Conservation (phyloP, 2,797 vertebrate species). For the Enteromius argenteus region DNA sequence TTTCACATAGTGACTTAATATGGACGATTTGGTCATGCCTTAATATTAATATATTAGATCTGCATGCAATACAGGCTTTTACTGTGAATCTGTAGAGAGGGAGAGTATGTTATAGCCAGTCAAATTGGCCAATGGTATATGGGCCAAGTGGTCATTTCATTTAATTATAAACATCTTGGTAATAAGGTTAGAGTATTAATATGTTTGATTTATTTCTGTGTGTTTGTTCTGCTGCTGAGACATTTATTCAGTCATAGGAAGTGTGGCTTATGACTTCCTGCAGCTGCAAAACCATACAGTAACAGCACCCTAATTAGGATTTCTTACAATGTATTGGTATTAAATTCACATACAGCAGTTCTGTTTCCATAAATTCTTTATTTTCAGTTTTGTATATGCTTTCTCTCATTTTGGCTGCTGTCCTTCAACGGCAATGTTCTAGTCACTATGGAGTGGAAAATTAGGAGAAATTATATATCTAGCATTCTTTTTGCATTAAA, state of each 20-base stretch:
- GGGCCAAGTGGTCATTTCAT: neutral
- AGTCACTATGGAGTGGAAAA: neutral
- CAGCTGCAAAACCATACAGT: conserved; percentile 11
- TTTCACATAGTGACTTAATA: neutral
- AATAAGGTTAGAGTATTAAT: neutral
- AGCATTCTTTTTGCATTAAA: conserved; percentile 45
- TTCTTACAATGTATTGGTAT: conserved; percentile 5
- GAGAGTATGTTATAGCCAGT: neutral
- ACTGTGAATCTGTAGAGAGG: conserved; percentile 14
- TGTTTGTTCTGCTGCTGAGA: conserved; percentile 10
- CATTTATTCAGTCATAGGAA: neutral
- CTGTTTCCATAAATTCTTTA: neutral
- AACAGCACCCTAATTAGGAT: conserved; percentile 10
- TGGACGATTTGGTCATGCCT: neutral
- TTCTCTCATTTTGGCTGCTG: neutral
- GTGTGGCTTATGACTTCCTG: neutral
- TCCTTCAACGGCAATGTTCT: neutral
- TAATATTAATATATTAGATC: conserved; percentile 28
- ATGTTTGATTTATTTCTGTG: conserved; percentile 1
- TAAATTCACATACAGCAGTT: neutral
- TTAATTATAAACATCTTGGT: conserved; percentile 16
- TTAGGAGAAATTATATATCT: neutral
- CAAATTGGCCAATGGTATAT: neutral
- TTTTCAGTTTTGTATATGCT: neutral
- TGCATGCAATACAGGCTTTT: conserved; percentile 11